Evolutionary conservation across 23 tunicate genomes (phyloP).

Genomic region (Ciona savignyi): DNA sequence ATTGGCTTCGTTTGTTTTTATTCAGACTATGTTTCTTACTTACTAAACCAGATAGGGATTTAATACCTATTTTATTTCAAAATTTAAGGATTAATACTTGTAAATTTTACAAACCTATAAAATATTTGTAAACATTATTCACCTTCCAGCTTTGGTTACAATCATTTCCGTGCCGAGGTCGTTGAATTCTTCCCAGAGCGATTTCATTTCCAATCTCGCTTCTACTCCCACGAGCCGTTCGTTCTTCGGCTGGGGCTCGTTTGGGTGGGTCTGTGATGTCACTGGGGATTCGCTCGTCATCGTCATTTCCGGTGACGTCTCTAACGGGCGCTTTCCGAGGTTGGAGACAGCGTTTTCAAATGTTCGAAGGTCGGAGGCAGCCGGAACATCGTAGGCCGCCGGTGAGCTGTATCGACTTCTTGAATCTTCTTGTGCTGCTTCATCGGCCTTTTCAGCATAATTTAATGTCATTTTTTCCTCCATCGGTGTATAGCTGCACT

Average conservation of each 20-base stretch:
- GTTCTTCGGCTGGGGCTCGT: conserved; percentile 42
- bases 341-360: conserved; percentile 37
- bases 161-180: conserved; percentile 98
- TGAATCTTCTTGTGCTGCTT: background rate
- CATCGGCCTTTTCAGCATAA: background rate
- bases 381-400: conserved; percentile 36
- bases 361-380: conserved; percentile 19
- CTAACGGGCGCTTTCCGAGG: conserved; percentile 18
- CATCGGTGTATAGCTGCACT: background rate
- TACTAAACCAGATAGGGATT: no score
- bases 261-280: conserved; percentile 27
- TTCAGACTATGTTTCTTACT: no score
- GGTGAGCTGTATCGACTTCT: conserved; percentile 24
- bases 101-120: no score
- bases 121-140: background rate
- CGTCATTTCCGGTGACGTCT: background rate
- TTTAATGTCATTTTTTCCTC: conserved; percentile 3
- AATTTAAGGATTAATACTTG: no score
- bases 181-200: conserved; percentile 87
- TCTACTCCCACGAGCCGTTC: conserved; percentile 53
- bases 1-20: no score
- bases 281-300: background rate
- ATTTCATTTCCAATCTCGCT: conserved; percentile 83
- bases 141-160: conserved; percentile 97
- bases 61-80: no score